Conservation (phyloP, 2,888 invertebrate genomes). For the Bugulina stolonifera region DNA sequence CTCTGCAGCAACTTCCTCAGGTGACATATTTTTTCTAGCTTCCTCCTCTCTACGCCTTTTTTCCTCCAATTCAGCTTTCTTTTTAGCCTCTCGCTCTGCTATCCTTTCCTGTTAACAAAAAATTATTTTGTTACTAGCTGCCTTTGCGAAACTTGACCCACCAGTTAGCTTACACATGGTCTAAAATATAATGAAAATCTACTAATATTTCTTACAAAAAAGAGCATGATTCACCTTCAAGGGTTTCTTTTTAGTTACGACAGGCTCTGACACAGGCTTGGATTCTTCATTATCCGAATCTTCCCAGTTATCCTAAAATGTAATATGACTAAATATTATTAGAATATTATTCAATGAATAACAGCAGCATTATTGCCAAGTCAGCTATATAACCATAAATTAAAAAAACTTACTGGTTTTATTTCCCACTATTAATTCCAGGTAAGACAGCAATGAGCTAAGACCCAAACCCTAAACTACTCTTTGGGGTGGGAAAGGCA, state of each 20-base stretch:
- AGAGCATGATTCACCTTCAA: neutral
- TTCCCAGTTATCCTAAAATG: constrained; percentile 17
- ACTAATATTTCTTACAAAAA: no score
- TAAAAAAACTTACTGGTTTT: no score
- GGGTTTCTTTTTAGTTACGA: constrained; percentile 5
- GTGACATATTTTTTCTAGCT: neutral
- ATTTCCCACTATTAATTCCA: no score
- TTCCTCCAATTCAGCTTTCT: constrained; percentile 6
- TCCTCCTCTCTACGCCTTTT: constrained; percentile 17
- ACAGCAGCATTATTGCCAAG: no score
- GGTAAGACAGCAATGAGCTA: no score
- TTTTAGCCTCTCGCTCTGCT: constrained; percentile 21
- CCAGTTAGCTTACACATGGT: no score
- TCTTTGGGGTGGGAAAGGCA: no score
- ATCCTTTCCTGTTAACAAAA: neutral
- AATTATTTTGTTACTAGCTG: no score
- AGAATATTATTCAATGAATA: neutral
- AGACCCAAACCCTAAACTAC: no score
- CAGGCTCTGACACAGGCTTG: neutral
- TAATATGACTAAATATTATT: neutral
- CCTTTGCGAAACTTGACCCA: no score
- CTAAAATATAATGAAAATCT: no score
- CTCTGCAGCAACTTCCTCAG: constrained; percentile 10
- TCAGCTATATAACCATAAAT: no score
- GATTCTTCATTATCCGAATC: neutral